Percentiles rank a stretch among this genome's conserved stretches.
phyloP scores from a whole-genome alignment of 1,140 invertebrate genomes.

The Lithobius niger region DNA sequence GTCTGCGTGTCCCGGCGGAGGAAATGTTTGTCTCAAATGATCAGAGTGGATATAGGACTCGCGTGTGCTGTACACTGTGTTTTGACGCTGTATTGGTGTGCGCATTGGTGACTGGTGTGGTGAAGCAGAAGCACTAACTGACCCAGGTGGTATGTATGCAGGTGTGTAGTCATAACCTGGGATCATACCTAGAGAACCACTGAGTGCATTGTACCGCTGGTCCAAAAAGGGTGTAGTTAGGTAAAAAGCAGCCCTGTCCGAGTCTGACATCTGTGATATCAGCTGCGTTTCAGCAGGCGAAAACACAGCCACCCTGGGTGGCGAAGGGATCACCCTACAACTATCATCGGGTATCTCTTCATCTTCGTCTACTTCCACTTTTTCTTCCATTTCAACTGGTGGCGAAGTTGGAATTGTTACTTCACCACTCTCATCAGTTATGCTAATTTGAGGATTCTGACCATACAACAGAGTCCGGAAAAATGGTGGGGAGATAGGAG shows the following conservation, averaged over 20 bases:
- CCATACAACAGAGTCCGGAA: constrained; percentile 7
- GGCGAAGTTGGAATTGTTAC: constrained; percentile 44
- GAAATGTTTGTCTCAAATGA: constrained; percentile 20
- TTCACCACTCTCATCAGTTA: constrained; percentile 75
- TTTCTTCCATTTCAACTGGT: constrained; percentile 9
- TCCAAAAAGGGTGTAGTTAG: neutral
- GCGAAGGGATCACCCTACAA: no score
- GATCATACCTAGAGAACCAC: neutral
- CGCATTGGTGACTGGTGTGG: neutral
- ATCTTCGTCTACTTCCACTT: neutral
- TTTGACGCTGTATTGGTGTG: neutral
- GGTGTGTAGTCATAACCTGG: neutral
- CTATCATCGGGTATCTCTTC: neutral
- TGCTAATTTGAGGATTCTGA: constrained; percentile 63
- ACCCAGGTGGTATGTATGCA: neutral
- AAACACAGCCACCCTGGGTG: no score
- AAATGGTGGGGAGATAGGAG: constrained; percentile 7
- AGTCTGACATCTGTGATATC: neutral
- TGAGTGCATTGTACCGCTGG: neutral
- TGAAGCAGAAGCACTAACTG: constrained; percentile 3
- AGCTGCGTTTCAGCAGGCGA: neutral
- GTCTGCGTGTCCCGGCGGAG: constrained; percentile 15
- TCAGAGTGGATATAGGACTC: constrained; percentile 18
- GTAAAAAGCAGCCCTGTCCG: neutral
- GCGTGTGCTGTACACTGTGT: constrained; percentile 11